Evolutionary conservation across 2,113 vertebrate genomes (phyloP), one percentile per base, ranked within the genome.

Genomic region (Osmerus eperlanus): DNA sequence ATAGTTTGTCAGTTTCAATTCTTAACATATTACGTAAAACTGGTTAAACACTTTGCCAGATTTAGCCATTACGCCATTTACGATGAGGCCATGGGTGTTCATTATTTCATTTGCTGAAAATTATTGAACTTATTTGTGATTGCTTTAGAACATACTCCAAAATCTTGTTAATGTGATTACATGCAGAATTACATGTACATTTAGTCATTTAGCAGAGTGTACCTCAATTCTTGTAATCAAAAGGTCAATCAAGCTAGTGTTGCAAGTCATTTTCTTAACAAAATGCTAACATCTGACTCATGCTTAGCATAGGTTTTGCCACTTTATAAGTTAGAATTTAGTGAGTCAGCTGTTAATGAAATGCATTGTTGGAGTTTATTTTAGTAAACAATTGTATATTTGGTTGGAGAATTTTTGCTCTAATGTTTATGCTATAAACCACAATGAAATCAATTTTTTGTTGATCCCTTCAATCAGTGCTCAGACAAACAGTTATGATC

Each of bases 81-180:
- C 6, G 41, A 47, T 47, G 41, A 47, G 41, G 41, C 41, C 41
- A 12, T 12, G 41, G 58, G n/a, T 60, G 19, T 60, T 23, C 9
- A 3, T 36, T 4, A 36, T 36, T 19, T 60, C 9, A n/a, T 21
- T 64, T 4, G 29, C 62, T 18, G 62, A 64, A 6, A 16, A 18
- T n/a, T 64, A 15, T 4, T 2, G 60, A 29, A 25, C 14, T 15
- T 62, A 29, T 64, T 63, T 63, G 36, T 11, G 16, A 36, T 9
- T 65, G 32, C 21, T 65, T 29, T 47, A 9, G 32, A 13, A 65
- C 18, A 51, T 52, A 28, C 15, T 65, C n/a, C 9, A 16, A n/a
- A 18, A 47, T 65, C 36, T 47, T 51, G 47, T 51, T 12, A 65
- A 51, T 51, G n/a, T 65, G 64, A 65, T 51, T 65, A 65, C 9